Evolutionary conservation across 1,140 invertebrate genomes (phyloP).

Genomic region (Pinna nobilis): DNA sequence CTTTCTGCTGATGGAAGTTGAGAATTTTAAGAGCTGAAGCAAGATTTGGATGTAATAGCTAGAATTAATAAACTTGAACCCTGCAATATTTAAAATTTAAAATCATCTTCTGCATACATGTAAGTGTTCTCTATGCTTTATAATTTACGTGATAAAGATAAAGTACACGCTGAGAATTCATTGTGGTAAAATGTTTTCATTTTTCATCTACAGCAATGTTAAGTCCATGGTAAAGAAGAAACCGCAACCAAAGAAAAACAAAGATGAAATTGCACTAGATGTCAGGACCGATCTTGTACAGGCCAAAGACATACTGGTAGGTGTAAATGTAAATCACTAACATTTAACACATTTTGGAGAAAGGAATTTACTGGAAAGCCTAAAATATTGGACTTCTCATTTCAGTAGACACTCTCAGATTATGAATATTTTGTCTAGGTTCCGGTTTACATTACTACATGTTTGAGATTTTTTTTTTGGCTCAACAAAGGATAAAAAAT

Average conservation of each 20-base stretch:
- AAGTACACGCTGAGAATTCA: not conserved
- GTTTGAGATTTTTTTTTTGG: too few species aligned
- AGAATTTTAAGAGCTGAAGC: not conserved
- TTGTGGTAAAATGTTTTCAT: not conserved
- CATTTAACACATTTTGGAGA: too few species aligned
- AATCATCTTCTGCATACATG: not conserved
- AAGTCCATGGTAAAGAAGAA: constrained; percentile 14
- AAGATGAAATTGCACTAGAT: constrained; percentile 62
- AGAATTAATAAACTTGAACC: not conserved
- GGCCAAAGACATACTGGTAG: constrained; percentile 62
- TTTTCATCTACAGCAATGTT: not conserved
- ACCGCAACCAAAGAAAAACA: constrained; percentile 16
- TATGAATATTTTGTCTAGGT: too few species aligned
- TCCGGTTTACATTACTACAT: too few species aligned
- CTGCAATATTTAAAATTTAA: not conserved
- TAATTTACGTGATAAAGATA: not conserved
- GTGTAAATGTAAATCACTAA: constrained; percentile 7
- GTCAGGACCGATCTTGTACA: constrained; percentile 61
- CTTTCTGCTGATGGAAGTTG: too few species aligned
- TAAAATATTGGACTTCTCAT: too few species aligned
- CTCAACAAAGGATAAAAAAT: too few species aligned
- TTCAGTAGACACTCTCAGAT: too few species aligned
- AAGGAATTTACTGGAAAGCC: too few species aligned
- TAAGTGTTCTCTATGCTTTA: not conserved
- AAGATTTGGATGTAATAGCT: not conserved